Conservation (phyloP, 1,140 invertebrate species). For the Periplaneta americana region DNA sequence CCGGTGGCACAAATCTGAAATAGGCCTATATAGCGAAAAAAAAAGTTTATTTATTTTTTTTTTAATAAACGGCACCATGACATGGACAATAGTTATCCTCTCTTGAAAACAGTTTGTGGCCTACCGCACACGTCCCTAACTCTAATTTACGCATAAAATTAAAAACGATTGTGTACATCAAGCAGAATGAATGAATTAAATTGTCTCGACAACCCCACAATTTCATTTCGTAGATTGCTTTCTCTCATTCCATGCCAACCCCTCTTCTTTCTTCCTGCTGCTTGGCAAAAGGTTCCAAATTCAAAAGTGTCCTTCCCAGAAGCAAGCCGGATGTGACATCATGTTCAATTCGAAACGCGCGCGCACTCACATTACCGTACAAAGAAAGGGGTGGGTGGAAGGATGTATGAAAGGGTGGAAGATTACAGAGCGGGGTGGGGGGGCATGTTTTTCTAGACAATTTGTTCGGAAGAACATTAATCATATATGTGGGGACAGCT, state of each 20-base stretch:
- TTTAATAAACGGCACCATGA: too few relatives aligned
- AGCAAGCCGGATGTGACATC: constrained; percentile 14
- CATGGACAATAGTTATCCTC: too few relatives aligned
- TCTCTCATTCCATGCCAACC: background rate
- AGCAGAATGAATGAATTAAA: background rate
- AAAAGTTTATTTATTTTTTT: too few relatives aligned
- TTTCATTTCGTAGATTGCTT: background rate
- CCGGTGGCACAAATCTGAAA: too few relatives aligned
- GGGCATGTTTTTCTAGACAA: constrained; percentile 49
- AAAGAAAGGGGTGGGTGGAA: constrained; percentile 34
- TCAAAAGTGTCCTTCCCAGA: constrained; percentile 1
- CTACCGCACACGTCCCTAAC: too few relatives aligned
- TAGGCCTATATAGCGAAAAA: too few relatives aligned
- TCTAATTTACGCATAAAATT: background rate
- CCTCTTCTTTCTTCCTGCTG: background rate
- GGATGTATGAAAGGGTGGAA: constrained; percentile 8
- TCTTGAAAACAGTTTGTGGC: too few relatives aligned
- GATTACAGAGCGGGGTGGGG: background rate
- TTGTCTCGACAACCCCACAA: background rate
- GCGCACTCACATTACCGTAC: background rate
- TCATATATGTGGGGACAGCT: constrained; percentile 29
- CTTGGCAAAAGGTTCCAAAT: background rate
- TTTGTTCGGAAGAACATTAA: constrained; percentile 50
- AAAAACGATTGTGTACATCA: background rate
- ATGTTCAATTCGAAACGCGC: constrained; percentile 14